These are phyloP conservation scores for Hemibagrus guttatus DNA, from an alignment of 2,797 vertebrate species.

Conservation along the genomic window DNA sequence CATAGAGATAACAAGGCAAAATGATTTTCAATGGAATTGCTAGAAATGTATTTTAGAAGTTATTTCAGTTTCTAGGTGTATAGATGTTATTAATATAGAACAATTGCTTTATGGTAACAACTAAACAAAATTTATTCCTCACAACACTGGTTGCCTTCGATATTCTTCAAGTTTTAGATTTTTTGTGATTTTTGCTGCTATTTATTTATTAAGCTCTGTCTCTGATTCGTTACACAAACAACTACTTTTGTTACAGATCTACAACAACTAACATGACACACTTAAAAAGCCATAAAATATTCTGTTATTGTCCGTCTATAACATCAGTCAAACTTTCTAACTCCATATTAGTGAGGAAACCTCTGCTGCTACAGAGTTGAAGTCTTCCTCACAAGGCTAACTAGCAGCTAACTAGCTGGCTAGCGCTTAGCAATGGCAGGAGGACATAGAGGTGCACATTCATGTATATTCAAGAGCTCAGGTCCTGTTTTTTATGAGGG, in stretches of 20 bases:
- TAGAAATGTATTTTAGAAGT: background rate
- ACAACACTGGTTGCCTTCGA: too few species aligned
- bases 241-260: background rate
- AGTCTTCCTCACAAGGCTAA: background rate
- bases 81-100: background rate
- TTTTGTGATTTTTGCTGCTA: background rate
- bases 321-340: background rate
- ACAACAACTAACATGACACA: background rate
- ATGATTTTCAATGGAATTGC: background rate
- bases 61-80: background rate
- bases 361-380: background rate
- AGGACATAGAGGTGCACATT: background rate
- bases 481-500: background rate
- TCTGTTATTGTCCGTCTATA: too few species aligned
- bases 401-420: background rate
- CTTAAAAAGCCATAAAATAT: background rate
- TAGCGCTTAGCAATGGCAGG: background rate
- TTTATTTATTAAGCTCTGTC: background rate
- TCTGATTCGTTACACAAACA: background rate
- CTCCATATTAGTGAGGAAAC: background rate
- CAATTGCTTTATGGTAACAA: too few species aligned
- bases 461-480: background rate
- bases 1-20: background rate
- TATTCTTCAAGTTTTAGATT: background rate
- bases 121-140: too few species aligned